A percentile compares a stretch with the other conserved stretches of the same genome.
These are phyloP conservation scores for Pissodes strobi DNA, from an alignment of 1,140 invertebrate genomes.

Conservation along the genomic window DNA sequence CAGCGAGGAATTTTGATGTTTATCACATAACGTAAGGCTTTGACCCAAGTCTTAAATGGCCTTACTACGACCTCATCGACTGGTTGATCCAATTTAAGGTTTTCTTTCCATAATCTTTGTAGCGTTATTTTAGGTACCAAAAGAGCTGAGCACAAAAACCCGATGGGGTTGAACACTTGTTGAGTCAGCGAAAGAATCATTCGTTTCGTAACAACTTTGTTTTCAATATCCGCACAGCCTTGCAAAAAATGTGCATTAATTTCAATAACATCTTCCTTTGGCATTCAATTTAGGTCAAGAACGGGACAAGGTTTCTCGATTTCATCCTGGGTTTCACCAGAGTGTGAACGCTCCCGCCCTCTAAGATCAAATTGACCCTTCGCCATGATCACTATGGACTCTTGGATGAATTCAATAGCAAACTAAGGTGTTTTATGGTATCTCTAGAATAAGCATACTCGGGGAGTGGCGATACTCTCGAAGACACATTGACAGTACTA, in stretches of 20 bases:
- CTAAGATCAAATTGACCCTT: too few species aligned
- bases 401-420: too few species aligned
- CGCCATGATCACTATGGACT: slow-evolving; percentile 3
- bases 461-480: neutral
- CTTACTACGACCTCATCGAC: slow-evolving; percentile 15
- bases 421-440: too few species aligned
- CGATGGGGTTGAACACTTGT: too few species aligned
- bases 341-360: slow-evolving; percentile 1
- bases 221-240: neutral
- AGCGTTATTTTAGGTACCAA: too few species aligned
- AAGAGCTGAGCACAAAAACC: neutral
- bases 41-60: neutral
- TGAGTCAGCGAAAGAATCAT: slow-evolving; percentile 40
- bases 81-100: slow-evolving; percentile 41
- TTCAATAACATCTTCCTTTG: neutral
- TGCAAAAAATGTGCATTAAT: neutral
- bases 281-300: neutral
- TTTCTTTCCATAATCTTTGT: slow-evolving; percentile 43
- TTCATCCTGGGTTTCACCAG: neutral
- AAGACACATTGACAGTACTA: too few species aligned
- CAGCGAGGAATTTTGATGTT: too few species aligned
- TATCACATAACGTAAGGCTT: slow-evolving; percentile 2
- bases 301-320: neutral
- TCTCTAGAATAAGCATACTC: neutral
- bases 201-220: too few species aligned